These are phyloP conservation scores for Slavum lentiscoides DNA, from an alignment of 2,888 invertebrate species.

Conservation along the genomic window DNA sequence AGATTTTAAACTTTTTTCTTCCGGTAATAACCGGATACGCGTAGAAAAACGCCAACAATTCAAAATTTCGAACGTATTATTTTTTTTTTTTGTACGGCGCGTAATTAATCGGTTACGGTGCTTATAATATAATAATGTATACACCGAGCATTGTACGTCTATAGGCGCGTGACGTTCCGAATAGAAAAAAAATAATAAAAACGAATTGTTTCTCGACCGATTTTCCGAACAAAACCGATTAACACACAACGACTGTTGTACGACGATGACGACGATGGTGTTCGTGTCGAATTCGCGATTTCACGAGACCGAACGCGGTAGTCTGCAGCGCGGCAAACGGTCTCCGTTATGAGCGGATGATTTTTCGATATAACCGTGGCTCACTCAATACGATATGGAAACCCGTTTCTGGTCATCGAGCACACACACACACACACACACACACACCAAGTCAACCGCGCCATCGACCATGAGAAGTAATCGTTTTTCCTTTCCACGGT, in stretches of 20 bases:
- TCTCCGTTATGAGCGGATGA: not conserved
- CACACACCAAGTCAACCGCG: constrained; percentile 5
- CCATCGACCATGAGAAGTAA: constrained; percentile 26
- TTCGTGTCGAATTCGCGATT: constrained; percentile 39
- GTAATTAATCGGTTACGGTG: constrained; percentile 35
- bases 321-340: not conserved
- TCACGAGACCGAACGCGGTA: constrained; percentile 41
- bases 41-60: constrained; percentile 10
- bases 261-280: not conserved
- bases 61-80: not conserved
- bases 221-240: constrained; percentile 37
- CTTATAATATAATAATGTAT: not conserved
- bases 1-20: not conserved
- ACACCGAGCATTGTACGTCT: not conserved
- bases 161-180: constrained; percentile 8
- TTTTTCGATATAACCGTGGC: not conserved
- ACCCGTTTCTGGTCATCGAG: constrained; percentile 43
- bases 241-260: not conserved
- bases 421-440: constrained; percentile 1
- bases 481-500: constrained; percentile 49
- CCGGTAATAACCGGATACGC: not conserved
- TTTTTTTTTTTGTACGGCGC: not conserved
- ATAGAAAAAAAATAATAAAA: not conserved
- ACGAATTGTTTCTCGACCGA: not conserved
- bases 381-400: not conserved